Evolutionary conservation across 1,140 invertebrate species (phyloP).

Genomic region (Sinonovacula constricta): DNA sequence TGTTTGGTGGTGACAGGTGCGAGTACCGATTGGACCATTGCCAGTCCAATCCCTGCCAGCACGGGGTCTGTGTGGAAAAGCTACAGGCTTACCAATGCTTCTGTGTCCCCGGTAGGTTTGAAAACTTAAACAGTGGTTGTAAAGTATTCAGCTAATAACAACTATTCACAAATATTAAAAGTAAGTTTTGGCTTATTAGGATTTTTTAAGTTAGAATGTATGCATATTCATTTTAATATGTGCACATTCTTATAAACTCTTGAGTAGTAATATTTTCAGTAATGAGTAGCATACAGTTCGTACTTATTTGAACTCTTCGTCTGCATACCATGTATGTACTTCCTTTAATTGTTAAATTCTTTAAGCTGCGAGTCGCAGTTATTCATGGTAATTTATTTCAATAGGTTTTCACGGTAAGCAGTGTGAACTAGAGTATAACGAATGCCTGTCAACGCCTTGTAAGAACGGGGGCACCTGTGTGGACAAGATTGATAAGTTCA

Average conservation of each 20-base stretch:
- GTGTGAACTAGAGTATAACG: slow-evolving; percentile 88
- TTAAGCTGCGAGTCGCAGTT: neutral
- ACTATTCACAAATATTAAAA: neutral
- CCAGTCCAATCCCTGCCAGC: slow-evolving; percentile 65
- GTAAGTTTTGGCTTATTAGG: neutral
- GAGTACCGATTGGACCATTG: slow-evolving; percentile 52
- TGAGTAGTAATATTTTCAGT: too few relatives aligned
- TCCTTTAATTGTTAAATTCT: neutral
- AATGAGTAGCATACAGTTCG: too few relatives aligned
- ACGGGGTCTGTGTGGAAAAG: slow-evolving; percentile 50
- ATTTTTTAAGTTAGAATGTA: slow-evolving; percentile 76
- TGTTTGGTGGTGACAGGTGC: slow-evolving; percentile 29
- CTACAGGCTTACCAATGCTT: slow-evolving; percentile 49
- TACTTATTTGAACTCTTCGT: too few relatives aligned
- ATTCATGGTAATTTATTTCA: neutral
- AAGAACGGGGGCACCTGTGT: slow-evolving; percentile 93
- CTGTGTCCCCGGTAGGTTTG: slow-evolving; percentile 40
- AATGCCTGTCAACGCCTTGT: slow-evolving; percentile 93
- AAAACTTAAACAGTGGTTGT: neutral
- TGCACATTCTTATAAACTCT: too few relatives aligned
- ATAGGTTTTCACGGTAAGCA: slow-evolving; percentile 91
- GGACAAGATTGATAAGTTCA: slow-evolving; percentile 36
- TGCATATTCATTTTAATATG: too few relatives aligned
- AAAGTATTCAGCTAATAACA: neutral
- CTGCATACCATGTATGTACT: too few relatives aligned